These are phyloP conservation scores for Anguilla rostrata DNA, from an alignment of 2,113 vertebrate genomes.

Conservation along the genomic window DNA sequence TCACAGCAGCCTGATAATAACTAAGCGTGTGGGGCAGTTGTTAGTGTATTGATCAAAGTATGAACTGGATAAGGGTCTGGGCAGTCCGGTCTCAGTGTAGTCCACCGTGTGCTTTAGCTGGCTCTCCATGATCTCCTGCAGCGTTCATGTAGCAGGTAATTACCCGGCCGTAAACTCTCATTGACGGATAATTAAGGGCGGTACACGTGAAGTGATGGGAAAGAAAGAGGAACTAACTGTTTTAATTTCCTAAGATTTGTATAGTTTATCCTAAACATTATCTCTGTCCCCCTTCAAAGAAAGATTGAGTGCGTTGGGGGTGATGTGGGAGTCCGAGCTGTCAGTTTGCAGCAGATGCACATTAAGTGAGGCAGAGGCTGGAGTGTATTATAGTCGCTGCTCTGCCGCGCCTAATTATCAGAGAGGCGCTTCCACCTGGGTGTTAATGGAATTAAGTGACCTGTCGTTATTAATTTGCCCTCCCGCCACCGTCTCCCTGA, in stretches of 20 bases:
- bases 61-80: neutral
- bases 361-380: neutral
- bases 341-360: neutral
- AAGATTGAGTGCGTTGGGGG: neutral
- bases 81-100: neutral
- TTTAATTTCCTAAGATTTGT: neutral
- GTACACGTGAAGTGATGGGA: neutral
- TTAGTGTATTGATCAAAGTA: neutral
- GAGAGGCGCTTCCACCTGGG: neutral
- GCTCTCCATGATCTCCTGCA: neutral
- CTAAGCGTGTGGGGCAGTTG: neutral
- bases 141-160: neutral
- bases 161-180: neutral
- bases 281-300: neutral
- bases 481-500: neutral
- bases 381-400: neutral
- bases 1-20: neutral
- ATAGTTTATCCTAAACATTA: neutral
- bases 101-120: neutral
- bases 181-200: neutral
- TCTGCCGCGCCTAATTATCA: conserved; percentile 14
- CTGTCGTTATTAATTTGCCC: conserved; percentile 18
- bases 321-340: neutral
- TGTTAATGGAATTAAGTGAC: conserved; percentile 23
- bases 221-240: neutral